These are phyloP conservation scores for Phocides pigmalion DNA, from an alignment of 1,140 invertebrate species.

Conservation along the genomic window DNA sequence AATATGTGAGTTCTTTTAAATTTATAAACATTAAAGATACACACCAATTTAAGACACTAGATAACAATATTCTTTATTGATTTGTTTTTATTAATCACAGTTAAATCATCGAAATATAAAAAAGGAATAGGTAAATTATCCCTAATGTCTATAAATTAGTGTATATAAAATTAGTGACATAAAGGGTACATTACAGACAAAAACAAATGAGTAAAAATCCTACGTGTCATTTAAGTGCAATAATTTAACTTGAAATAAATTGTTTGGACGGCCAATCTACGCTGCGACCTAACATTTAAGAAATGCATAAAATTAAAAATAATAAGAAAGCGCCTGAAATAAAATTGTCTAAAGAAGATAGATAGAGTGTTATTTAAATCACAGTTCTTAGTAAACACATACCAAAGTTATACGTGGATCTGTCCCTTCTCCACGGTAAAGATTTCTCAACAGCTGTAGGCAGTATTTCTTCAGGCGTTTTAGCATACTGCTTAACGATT, in stretches of 20 bases:
- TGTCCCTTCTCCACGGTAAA: constrained; percentile 90
- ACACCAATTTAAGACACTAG: too few relatives aligned
- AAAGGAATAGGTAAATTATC: too few relatives aligned
- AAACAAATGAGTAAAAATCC: too few relatives aligned
- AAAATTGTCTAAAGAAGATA: constrained; percentile 17
- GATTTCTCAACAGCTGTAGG: constrained; percentile 89
- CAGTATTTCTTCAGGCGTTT: constrained; percentile 84
- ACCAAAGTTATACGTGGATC: constrained; percentile 85
- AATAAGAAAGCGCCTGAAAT: constrained; percentile 11
- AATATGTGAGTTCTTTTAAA: too few relatives aligned
- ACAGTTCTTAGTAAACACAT: constrained; percentile 58
- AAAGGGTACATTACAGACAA: too few relatives aligned
- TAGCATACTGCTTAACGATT: constrained; percentile 86
- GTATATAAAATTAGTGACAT: too few relatives aligned
- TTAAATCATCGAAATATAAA: too few relatives aligned
- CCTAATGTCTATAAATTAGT: too few relatives aligned
- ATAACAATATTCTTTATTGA: too few relatives aligned
- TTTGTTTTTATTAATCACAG: too few relatives aligned
- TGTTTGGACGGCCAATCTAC: not conserved
- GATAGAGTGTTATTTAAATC: constrained; percentile 17
- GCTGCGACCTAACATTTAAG: not conserved
- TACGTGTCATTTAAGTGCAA: too few relatives aligned
- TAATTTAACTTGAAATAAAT: not conserved
- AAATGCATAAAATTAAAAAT: not conserved
- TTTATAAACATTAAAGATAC: too few relatives aligned